Evolutionary conservation across 1,140 invertebrate genomes (phyloP).

Genomic region (Dolichoris vasculosae): DNA sequence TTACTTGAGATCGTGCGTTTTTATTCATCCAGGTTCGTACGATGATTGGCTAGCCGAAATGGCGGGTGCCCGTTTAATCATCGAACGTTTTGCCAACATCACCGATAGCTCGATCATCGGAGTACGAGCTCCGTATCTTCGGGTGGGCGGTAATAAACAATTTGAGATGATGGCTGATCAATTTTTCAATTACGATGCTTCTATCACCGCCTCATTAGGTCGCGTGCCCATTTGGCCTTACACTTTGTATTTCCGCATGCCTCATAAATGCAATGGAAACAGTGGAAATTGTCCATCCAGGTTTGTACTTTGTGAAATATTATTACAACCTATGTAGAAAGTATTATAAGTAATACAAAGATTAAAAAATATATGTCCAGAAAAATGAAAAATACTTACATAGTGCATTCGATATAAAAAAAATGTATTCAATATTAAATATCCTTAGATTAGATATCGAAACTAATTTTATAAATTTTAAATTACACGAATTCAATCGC

Average conservation of each 20-base stretch:
- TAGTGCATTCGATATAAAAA: too few species aligned
- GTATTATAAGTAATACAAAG: not conserved
- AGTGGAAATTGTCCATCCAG: slow-evolving; percentile 91
- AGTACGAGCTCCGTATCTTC: slow-evolving; percentile 90
- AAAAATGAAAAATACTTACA: too few species aligned
- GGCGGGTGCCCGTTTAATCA: slow-evolving; percentile 91
- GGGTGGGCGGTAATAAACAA: slow-evolving; percentile 95
- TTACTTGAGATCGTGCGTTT: not conserved
- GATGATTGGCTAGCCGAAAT: slow-evolving; percentile 97
- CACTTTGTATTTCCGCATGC: slow-evolving; percentile 95
- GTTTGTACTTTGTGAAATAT: not conserved
- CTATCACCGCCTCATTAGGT: slow-evolving; percentile 91
- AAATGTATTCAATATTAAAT: too few species aligned
- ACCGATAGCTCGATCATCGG: slow-evolving; percentile 92
- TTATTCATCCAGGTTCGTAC: slow-evolving; percentile 77
- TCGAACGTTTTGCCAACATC: slow-evolving; percentile 93
- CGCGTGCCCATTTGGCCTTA: slow-evolving; percentile 96
- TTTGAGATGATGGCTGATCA: slow-evolving; percentile 97
- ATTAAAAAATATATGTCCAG: not conserved
- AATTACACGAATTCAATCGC: too few species aligned
- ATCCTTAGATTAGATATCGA: too few species aligned
- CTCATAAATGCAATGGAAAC: slow-evolving; percentile 95
- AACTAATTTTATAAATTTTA: too few species aligned
- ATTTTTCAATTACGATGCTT: slow-evolving; percentile 95
- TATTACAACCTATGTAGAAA: not conserved